Evolutionary conservation across 1,140 invertebrate species (phyloP).

Genomic region (Odontomachus brunneus): DNA sequence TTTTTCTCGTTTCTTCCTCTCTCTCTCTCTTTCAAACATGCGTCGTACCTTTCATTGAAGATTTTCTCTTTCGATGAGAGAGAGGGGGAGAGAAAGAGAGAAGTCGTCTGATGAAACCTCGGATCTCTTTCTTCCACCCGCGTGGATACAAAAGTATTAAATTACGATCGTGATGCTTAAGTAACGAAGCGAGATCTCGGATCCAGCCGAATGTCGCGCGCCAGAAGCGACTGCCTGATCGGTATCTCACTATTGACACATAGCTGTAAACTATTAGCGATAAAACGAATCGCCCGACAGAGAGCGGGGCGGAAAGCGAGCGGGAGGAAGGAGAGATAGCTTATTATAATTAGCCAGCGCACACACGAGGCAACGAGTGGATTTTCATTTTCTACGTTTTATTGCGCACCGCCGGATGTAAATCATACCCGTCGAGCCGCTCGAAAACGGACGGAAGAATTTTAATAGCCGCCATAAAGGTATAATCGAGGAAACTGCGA

Average conservation of each 20-base stretch:
- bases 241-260: constrained; percentile 16
- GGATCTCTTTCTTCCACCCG: neutral
- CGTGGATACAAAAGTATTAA: constrained; percentile 15
- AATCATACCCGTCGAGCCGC: neutral
- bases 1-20: neutral
- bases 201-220: neutral
- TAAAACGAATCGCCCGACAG: neutral
- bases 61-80: constrained; percentile 13
- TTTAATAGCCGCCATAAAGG: constrained; percentile 4
- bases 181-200: neutral
- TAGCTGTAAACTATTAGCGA: constrained; percentile 3
- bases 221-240: constrained; percentile 9
- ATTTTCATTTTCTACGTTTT: constrained; percentile 1
- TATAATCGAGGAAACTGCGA: neutral
- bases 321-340: neutral
- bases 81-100: neutral
- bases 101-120: neutral
- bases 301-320: neutral
- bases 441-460: neutral
- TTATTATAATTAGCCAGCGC: constrained; percentile 1
- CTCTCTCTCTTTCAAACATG: neutral
- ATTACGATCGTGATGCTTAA: constrained; percentile 29
- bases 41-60: neutral
- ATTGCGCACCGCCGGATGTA: neutral
- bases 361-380: neutral